Evolutionary conservation across 2,797 vertebrate species (phyloP), one percentile per base, ranked within the genome.

Genomic region (Holocentrus rufus): DNA sequence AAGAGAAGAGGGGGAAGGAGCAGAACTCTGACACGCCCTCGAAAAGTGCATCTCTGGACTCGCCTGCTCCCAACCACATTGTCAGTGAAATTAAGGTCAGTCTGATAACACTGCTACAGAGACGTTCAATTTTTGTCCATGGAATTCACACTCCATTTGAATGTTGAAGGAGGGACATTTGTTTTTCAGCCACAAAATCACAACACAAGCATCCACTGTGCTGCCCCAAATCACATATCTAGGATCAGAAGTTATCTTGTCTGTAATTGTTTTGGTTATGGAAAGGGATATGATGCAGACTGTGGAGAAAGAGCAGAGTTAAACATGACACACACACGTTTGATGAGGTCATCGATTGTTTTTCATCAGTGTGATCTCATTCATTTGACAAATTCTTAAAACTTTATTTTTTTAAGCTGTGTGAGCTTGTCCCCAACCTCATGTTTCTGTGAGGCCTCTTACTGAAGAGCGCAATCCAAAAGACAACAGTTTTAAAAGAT

Each of bases 11-110:
- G 93, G 87, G 80, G 17, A 92, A 94, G 74, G 92, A 93, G 22
- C 93, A 83, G 81, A 86, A 76, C 25, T 59, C 85, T 4, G 93
- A 93, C 25, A 69, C 84, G 0, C 92, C 90, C 36, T 86, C 88
- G 0, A 94, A 95, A 77, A 94, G 90, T 30, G 89, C 90, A 83
- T 94, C 93, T 36, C 88, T 94, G 78, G 94, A 94, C 82, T 93
- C 92, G 0, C 92, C 92, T 13, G 82, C 74, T 69, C 90, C 91
- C 6, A 92, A 91, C 68, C 86, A 79, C 11, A 13, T 90, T 13
- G 87, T 94, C 27, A 89, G 53, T 80, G 92, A 95, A 31, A 88
- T 92, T 8, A 94, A 93, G 90, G 92, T 93, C 72, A 73, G 89
- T 79, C 15, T 6, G 17, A 52, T 2, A 17, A 23, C 30, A 65